A percentile compares a stretch with the other conserved stretches of the same genome.
These are phyloP conservation scores for Lagodon rhomboides DNA, from an alignment of 2,797 vertebrate genomes.

Conservation along the genomic window DNA sequence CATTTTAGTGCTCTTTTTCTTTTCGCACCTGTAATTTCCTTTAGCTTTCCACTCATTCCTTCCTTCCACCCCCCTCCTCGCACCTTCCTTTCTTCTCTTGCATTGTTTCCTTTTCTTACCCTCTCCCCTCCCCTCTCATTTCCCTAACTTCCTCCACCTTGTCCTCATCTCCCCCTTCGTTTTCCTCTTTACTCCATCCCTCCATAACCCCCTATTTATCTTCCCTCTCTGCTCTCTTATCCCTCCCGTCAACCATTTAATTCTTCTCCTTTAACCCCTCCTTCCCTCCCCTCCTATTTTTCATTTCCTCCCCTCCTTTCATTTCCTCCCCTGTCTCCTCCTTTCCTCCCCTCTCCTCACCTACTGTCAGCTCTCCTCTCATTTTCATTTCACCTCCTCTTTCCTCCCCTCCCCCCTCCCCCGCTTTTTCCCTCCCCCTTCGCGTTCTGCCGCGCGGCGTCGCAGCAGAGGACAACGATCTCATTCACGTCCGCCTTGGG, in stretches of 20 bases:
- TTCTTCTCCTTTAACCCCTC: slow-evolving; percentile 22
- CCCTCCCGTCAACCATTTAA: background rate
- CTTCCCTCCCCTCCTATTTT: background rate
- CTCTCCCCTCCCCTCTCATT: too few relatives aligned
- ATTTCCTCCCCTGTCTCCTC: slow-evolving; percentile 7
- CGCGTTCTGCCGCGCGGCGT: slow-evolving; percentile 6
- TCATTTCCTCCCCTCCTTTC: slow-evolving; percentile 9
- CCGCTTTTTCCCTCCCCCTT: background rate
- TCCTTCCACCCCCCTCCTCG: background rate
- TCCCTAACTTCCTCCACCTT: background rate
- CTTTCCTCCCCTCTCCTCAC: slow-evolving; percentile 5
- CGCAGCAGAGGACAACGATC: slow-evolving; percentile 67
- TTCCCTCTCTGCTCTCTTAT: slow-evolving; percentile 4
- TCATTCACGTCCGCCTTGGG: slow-evolving; percentile 67
- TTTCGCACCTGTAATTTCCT: slow-evolving; percentile 3
- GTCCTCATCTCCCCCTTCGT: background rate
- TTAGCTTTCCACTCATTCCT: background rate
- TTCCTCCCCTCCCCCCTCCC: background rate
- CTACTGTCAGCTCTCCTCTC: slow-evolving; percentile 11
- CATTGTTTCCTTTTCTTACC: background rate
- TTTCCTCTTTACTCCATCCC: background rate
- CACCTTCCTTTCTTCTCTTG: background rate
- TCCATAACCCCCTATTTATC: slow-evolving; percentile 3
- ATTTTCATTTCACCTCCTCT: slow-evolving; percentile 18
- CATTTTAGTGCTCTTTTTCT: background rate